Evolutionary conservation across 2,797 vertebrate genomes (phyloP), one percentile per base, ranked within the genome.

Genomic region (Myotis pilosus): DNA sequence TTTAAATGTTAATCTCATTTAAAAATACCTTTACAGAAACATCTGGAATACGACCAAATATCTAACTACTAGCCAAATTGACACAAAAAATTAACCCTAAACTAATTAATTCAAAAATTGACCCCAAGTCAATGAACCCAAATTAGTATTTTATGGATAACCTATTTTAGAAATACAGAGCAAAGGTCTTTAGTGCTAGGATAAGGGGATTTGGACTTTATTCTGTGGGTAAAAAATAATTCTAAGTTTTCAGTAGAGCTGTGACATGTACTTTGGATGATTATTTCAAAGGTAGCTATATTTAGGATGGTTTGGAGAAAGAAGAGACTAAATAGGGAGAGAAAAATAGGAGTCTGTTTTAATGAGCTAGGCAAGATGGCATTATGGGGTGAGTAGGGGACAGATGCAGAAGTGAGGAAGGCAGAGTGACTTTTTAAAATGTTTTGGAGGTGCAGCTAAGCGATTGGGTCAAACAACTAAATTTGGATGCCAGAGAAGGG

Each of bases 1-100:
- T 33, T 69, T 69, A 55, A 89, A 49, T 71, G 6, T 57, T 87
- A 78, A 51, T 47, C 3, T 44, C 33, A 76, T 41, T 38, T 23
- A 71, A 60, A 36, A 57, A 53, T 72, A 68, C 0, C 15, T 78
- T 69, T 66, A 75, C 17, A 75, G 83, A 81, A 91, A 81, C 36
- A 75, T 64, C 51, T 66, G 57, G 38, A 92, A 87, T 78, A 69
- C n/a, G 17, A 71, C 13, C 38, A 93, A 91, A 81, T 94, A 69
- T 28, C 6, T 79, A 7, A 12, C 9, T 64, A 51, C 28, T 64
- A 57, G 60, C 16, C 72, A 75, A 82, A 9, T 8, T 12, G 36
- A 72, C 11, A 62, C 9, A 60, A 51, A 44, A 60, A 81, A 78
- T 80, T 66, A 94, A 47, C 25, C 4, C 36, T 0, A 64, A 64